Percentiles rank a stretch among this genome's conserved stretches.
These are phyloP conservation scores for Scalopus aquaticus DNA, from an alignment of 2,113 vertebrate species.

Conservation along the genomic window DNA sequence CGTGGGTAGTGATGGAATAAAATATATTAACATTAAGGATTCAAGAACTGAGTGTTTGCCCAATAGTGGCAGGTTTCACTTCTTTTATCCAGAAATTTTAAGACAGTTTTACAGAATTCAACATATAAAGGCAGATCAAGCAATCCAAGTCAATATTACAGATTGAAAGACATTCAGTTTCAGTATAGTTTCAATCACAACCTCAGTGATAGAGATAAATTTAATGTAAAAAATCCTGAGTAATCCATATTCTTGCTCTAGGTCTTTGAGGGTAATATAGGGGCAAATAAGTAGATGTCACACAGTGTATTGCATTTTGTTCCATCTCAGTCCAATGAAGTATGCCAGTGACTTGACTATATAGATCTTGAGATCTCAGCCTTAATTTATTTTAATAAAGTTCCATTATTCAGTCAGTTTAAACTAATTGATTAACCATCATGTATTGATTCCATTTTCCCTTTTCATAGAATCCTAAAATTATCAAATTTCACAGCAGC, in stretches of 20 bases:
- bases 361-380: background rate
- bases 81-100: background rate
- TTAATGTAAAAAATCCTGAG: background rate
- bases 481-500: background rate
- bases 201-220: background rate
- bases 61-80: rapidly evolving
- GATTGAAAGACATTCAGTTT: background rate
- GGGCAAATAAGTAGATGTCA: background rate
- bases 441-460: background rate
- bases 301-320: background rate
- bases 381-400: background rate
- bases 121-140: background rate
- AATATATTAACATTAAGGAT: background rate
- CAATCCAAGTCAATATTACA: background rate
- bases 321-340: background rate
- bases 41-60: background rate
- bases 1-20: background rate
- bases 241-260: background rate
- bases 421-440: background rate
- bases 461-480: background rate
- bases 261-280: background rate
- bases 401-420: background rate
- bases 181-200: background rate
- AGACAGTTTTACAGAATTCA: background rate
- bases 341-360: background rate